Conservation (phyloP, 2,113 vertebrate species). For the Scartelaos histophorus region DNA sequence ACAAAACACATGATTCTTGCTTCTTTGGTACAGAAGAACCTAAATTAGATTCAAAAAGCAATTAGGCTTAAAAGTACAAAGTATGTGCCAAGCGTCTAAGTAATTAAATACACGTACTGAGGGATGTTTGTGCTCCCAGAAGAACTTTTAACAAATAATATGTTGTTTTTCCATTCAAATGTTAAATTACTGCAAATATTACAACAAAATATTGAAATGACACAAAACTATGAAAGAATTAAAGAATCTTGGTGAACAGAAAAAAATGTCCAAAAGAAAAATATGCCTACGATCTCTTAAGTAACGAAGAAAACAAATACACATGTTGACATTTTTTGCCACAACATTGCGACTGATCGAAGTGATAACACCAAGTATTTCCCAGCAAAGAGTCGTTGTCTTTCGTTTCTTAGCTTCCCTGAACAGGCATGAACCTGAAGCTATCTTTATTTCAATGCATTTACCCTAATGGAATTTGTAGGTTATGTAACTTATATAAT, state of each 20-base stretch:
- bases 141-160: not conserved
- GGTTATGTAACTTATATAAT: not conserved
- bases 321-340: not conserved
- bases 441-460: too few relatives aligned
- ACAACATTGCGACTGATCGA: not conserved
- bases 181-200: conserved; percentile 11
- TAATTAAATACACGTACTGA: conserved; percentile 1
- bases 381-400: not conserved
- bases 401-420: not conserved
- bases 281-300: not conserved
- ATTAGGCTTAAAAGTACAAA: conserved; percentile 14
- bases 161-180: not conserved
- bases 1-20: not conserved
- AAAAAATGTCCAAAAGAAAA: not conserved
- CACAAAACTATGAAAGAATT: not conserved
- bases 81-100: conserved; percentile 12
- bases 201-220: too few relatives aligned
- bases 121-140: not conserved
- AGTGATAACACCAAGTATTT: not conserved
- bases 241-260: not conserved
- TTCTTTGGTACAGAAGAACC: not conserved
- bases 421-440: too few relatives aligned
- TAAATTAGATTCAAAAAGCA: conserved; percentile 9
- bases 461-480: too few relatives aligned
- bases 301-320: not conserved